Percentiles rank a stretch among this genome's conserved stretches.
Evolutionary conservation across 2,888 invertebrate genomes (phyloP).

Genomic region (Oxytorus armatus): DNA sequence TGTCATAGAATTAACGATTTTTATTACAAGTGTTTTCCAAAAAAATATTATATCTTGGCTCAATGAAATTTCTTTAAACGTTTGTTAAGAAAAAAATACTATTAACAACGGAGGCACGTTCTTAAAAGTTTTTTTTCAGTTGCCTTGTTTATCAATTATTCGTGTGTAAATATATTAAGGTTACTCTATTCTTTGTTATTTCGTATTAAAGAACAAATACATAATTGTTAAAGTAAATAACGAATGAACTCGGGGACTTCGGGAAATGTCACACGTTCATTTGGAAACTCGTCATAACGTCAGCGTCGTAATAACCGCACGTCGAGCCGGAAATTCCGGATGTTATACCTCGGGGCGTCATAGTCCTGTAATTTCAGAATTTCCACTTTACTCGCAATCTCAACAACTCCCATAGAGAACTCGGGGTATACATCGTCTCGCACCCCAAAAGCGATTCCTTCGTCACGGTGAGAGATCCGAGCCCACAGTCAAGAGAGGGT

Average conservation of each 20-base stretch:
- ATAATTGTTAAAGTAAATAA: background rate
- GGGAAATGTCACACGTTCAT: background rate
- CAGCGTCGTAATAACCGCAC: background rate
- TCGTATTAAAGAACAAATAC: background rate
- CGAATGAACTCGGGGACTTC: background rate
- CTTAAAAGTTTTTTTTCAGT: too few relatives aligned
- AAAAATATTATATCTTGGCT: too few relatives aligned
- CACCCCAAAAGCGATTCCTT: conserved; percentile 44
- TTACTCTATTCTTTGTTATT: too few relatives aligned
- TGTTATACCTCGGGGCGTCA: conserved; percentile 30
- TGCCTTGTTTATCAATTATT: too few relatives aligned
- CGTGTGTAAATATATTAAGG: too few relatives aligned
- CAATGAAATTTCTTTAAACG: too few relatives aligned
- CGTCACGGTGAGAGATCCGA: conserved; percentile 21
- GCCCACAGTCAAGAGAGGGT: background rate
- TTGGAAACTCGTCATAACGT: background rate
- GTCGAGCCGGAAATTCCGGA: conserved; percentile 22
- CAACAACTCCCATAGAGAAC: conserved; percentile 13
- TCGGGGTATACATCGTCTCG: conserved; percentile 44
- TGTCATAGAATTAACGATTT: too few relatives aligned
- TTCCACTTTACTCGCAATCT: conserved; percentile 70
- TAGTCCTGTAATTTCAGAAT: conserved; percentile 74
- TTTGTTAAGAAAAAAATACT: too few relatives aligned
- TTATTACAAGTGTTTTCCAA: too few relatives aligned
- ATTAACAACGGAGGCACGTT: too few relatives aligned